Conservation (phyloP, 2,888 invertebrate species). For the Idaea straminata region DNA sequence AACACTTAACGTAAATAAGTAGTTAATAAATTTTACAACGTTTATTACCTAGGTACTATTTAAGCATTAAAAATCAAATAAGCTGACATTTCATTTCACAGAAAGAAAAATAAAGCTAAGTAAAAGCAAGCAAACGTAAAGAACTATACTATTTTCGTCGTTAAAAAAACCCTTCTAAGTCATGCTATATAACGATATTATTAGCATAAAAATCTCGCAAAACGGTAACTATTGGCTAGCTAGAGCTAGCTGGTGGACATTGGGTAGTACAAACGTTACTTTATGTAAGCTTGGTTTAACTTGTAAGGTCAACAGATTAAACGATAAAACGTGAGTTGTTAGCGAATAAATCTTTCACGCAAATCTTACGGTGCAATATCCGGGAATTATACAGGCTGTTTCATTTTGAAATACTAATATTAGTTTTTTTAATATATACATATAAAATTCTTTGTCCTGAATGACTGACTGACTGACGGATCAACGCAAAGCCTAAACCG, state of each 20-base stretch:
- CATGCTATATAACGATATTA: slow-evolving; percentile 15
- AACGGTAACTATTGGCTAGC: slow-evolving; percentile 12
- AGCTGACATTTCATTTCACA: no score
- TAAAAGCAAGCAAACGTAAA: background rate
- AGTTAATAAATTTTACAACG: no score
- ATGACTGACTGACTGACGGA: no score
- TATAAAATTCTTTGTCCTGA: no score
- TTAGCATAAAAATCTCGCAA: slow-evolving; percentile 28
- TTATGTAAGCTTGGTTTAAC: slow-evolving; percentile 34
- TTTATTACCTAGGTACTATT: no score
- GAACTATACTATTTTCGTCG: slow-evolving; percentile 8
- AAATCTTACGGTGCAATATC: slow-evolving; percentile 41
- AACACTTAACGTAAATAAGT: no score
- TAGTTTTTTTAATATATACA: no score
- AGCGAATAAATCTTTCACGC: slow-evolving; percentile 60
- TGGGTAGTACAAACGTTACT: background rate
- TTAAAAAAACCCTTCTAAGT: slow-evolving; percentile 16
- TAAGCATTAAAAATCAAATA: no score
- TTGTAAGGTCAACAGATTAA: slow-evolving; percentile 53
- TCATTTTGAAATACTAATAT: background rate
- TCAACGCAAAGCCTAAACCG: no score
- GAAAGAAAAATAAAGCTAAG: background rate
- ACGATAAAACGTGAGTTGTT: slow-evolving; percentile 46
- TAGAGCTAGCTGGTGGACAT: slow-evolving; percentile 10
- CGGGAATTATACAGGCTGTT: slow-evolving; percentile 45